A percentile compares a stretch with the other conserved stretches of the same genome.
These are phyloP conservation scores for Dermochelys coriacea DNA, from an alignment of 2,797 vertebrate genomes.

Conservation along the genomic window DNA sequence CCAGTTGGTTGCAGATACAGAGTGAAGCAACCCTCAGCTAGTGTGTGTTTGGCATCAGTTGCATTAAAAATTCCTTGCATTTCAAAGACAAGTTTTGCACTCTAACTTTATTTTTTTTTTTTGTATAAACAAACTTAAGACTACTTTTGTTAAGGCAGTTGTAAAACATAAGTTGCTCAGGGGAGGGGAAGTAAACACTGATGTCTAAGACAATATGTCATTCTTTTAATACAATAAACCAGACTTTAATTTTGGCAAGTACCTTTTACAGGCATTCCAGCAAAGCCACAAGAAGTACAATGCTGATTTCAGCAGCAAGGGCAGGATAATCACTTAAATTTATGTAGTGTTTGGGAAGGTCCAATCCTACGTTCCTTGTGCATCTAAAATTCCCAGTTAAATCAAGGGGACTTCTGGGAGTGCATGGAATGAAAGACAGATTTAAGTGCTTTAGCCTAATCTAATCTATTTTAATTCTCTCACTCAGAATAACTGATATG, in stretches of 20 bases:
- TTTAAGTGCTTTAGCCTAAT: neutral
- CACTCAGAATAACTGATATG: neutral
- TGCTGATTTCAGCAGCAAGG: neutral
- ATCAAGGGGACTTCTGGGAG: neutral
- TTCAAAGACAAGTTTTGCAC: neutral
- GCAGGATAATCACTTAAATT: neutral
- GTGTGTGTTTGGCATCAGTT: too few relatives aligned
- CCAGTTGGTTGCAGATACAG: neutral
- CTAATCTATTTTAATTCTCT: neutral
- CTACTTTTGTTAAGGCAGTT: conserved; percentile 59
- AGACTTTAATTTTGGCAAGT: conserved; percentile 25
- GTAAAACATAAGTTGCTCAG: conserved; percentile 53
- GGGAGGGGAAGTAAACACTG: conserved; percentile 5
- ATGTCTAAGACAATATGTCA: neutral
- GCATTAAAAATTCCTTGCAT: too few relatives aligned
- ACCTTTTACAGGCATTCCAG: neutral
- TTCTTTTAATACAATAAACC: neutral
- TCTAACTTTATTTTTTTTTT: conserved; percentile 47
- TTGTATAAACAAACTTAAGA: conserved; percentile 57
- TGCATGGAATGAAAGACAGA: neutral
- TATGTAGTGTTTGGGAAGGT: neutral
- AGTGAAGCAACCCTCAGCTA: neutral
- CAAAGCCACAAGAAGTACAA: neutral
- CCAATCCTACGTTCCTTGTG: neutral
- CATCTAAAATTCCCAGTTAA: neutral